A percentile compares a stretch with the other conserved stretches of the same genome.
phyloP scores from a whole-genome alignment of 2,888 invertebrate species.

The Tinea trinotella region DNA sequence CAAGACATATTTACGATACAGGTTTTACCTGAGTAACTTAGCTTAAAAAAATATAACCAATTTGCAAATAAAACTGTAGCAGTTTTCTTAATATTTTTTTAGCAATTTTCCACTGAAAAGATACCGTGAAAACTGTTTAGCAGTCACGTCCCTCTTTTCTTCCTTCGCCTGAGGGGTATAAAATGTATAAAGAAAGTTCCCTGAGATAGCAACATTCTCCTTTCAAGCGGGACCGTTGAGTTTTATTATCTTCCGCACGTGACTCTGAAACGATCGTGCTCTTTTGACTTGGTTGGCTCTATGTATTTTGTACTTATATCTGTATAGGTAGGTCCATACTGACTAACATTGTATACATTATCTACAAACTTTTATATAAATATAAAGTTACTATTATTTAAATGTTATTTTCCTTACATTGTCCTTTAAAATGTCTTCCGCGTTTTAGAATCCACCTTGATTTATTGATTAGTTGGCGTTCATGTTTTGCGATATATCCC shows the following conservation, averaged over 20 bases:
- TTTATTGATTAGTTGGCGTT: too few relatives aligned
- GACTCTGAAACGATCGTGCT: constrained; percentile 35
- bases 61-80: background rate
- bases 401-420: too few relatives aligned
- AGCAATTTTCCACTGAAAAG: constrained; percentile 7
- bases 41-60: too few relatives aligned
- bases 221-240: constrained; percentile 36
- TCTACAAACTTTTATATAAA: background rate
- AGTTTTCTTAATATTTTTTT: background rate
- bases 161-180: constrained; percentile 36
- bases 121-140: background rate
- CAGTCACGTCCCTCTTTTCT: constrained; percentile 34
- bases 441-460: too few relatives aligned
- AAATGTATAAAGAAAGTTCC: constrained; percentile 50
- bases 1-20: too few relatives aligned
- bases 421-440: too few relatives aligned
- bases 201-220: constrained; percentile 41
- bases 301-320: background rate
- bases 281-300: constrained; percentile 8
- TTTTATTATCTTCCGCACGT: constrained; percentile 59
- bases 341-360: background rate
- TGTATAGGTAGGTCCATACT: background rate
- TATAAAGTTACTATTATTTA: background rate
- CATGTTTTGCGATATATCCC: too few relatives aligned
- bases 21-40: too few relatives aligned